A percentile compares a stretch with the other conserved stretches of the same genome.
Conservation (phyloP, 2,888 invertebrate genomes). For the Rhagium mordax region DNA sequence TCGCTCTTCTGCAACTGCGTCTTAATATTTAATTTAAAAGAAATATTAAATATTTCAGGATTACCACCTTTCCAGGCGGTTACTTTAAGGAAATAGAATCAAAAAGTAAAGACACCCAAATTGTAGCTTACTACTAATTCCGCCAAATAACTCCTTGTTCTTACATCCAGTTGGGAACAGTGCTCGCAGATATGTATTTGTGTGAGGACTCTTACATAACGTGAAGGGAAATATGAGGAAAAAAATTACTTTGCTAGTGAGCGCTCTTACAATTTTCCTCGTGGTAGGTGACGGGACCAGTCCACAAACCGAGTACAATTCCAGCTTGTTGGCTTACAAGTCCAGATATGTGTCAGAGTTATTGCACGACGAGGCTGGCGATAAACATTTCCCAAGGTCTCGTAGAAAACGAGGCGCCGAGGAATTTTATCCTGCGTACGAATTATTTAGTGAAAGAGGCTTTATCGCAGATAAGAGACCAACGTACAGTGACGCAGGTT, state of each 20-base stretch:
- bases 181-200: slow-evolving; percentile 27
- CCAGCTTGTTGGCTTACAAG: not conserved
- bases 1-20: no score
- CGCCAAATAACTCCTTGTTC: not conserved
- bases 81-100: no score
- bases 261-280: slow-evolving; percentile 19
- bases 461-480: slow-evolving; percentile 2
- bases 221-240: slow-evolving; percentile 25
- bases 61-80: no score
- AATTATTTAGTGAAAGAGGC: not conserved
- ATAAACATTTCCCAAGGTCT: not conserved
- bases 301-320: not conserved
- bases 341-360: not conserved
- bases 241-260: slow-evolving; percentile 16
- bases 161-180: not conserved
- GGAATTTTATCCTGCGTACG: not conserved
- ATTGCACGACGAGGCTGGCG: not conserved
- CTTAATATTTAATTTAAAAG: no score
- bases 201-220: slow-evolving; percentile 4
- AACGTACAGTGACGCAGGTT: not conserved
- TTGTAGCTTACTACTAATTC: not conserved
- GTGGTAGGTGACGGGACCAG: slow-evolving; percentile 7
- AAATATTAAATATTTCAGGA: no score
- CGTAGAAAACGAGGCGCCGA: not conserved
- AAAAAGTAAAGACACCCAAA: not conserved